Evolutionary conservation across 2,888 invertebrate genomes (phyloP).

Genomic region (Hydrotaea diabolus): DNA sequence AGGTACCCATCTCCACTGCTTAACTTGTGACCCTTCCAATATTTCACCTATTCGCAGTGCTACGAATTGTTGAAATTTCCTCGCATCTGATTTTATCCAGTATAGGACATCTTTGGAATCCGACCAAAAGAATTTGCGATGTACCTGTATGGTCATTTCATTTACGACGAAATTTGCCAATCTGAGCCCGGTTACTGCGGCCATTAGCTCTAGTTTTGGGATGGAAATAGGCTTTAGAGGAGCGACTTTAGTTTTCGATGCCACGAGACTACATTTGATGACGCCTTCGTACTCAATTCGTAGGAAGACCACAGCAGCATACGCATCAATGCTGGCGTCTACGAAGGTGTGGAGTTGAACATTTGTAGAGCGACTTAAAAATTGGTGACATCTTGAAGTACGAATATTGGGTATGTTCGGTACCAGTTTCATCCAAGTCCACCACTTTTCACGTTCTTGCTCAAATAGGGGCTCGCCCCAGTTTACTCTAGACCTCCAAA

Average conservation of each 20-base stretch:
- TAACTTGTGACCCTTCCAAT: constrained; percentile 36
- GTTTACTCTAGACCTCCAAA: constrained; percentile 48
- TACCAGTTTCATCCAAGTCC: constrained; percentile 55
- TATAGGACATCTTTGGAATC: constrained; percentile 54
- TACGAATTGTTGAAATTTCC: constrained; percentile 53
- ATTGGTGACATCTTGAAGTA: constrained; percentile 47
- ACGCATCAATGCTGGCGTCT: constrained; percentile 58
- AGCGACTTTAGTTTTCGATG: constrained; percentile 51
- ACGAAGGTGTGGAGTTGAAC: constrained; percentile 56
- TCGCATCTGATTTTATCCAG: constrained; percentile 50
- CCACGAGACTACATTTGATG: constrained; percentile 35
- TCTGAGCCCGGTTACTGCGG: constrained; percentile 40
- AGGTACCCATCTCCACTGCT: constrained; percentile 52
- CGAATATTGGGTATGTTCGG: constrained; percentile 50
- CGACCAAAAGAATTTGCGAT: constrained; percentile 46
- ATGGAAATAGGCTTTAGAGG: constrained; percentile 56
- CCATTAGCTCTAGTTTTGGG: constrained; percentile 54
- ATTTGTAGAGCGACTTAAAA: constrained; percentile 22
- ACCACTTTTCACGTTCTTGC: constrained; percentile 48
- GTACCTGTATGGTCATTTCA: constrained; percentile 40
- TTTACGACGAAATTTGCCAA: constrained; percentile 22
- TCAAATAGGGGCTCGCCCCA: constrained; percentile 61
- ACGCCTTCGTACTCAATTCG: constrained; percentile 14
- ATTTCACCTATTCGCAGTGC: constrained; percentile 48
- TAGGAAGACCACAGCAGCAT: constrained; percentile 56